Evolutionary conservation across 2,797 vertebrate genomes (phyloP).

Genomic region (Tragelaphus oryx): DNA sequence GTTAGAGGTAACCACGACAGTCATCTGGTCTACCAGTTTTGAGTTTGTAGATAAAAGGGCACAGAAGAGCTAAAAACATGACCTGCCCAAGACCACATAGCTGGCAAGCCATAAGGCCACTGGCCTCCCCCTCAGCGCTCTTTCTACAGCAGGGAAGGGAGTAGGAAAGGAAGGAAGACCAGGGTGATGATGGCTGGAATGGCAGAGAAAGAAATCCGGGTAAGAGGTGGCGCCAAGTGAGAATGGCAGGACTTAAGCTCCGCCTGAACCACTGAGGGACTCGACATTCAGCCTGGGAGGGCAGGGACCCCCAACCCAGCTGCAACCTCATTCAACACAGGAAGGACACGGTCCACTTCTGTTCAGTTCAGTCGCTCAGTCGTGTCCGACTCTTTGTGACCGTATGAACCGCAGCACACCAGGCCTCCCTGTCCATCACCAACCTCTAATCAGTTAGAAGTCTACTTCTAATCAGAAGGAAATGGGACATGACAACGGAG

Average conservation of each 20-base stretch:
- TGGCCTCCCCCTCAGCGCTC: neutral
- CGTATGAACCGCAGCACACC: rapidly evolving
- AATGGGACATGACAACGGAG: neutral
- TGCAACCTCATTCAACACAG: neutral
- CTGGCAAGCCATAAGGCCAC: neutral
- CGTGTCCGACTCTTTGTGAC: neutral
- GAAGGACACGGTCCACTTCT: neutral
- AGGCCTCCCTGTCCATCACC: neutral
- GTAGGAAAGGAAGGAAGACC: neutral
- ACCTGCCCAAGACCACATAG: neutral
- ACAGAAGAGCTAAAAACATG: neutral
- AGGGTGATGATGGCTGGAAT: too few species aligned
- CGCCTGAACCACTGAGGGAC: neutral
- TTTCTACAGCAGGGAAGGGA: neutral
- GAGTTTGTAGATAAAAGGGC: neutral
- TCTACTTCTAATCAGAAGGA: neutral
- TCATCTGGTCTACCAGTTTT: neutral
- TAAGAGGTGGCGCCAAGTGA: neutral
- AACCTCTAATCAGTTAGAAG: neutral
- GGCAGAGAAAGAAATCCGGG: neutral
- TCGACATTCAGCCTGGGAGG: neutral
- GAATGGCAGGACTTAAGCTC: neutral
- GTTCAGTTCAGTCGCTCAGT: neutral
- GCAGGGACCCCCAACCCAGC: neutral
- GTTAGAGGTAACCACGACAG: too few species aligned